A percentile compares a stretch with the other conserved stretches of the same genome.
phyloP scores from a whole-genome alignment of 2,113 vertebrate species.

The Colius striatus region DNA sequence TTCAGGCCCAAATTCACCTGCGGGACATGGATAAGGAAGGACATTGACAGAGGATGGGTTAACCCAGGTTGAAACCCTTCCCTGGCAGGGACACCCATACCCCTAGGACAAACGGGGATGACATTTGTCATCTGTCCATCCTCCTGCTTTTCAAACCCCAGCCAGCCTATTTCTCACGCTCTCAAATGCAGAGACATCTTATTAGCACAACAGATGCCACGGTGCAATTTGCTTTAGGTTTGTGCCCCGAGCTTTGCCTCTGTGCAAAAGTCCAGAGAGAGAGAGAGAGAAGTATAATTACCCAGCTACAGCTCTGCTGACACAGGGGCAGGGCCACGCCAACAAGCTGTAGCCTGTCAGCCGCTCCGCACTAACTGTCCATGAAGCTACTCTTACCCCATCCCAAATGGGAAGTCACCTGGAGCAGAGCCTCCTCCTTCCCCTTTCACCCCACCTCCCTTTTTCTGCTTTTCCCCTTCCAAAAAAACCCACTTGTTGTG shows the following conservation, averaged over 20 bases:
- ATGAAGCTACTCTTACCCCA: neutral
- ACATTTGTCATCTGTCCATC: neutral
- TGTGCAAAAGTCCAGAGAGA: slow-evolving; percentile 14
- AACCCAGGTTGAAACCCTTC: neutral
- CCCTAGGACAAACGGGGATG: fast-evolving
- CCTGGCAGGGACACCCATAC: neutral
- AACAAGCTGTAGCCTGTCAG: slow-evolving; percentile 30
- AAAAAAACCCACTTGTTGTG: neutral
- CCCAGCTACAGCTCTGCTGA: slow-evolving; percentile 28
- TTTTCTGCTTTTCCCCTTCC: neutral
- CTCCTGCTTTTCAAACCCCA: neutral
- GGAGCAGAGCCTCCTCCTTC: neutral
- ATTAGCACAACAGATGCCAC: slow-evolving; percentile 17
- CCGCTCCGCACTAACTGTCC: neutral
- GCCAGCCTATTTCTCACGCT: slow-evolving; percentile 20
- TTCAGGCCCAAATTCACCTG: neutral
- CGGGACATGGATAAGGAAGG: neutral
- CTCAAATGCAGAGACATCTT: neutral
- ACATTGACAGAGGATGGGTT: neutral
- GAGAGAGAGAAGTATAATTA: slow-evolving; percentile 11
- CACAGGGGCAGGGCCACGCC: slow-evolving; percentile 21
- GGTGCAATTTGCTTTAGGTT: slow-evolving; percentile 41
- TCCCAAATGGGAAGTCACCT: neutral
- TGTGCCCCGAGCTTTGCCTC: slow-evolving; percentile 14
- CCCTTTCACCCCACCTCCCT: neutral